Conservation (phyloP, 2,113 vertebrate species). For the Dasyprocta punctata region DNA sequence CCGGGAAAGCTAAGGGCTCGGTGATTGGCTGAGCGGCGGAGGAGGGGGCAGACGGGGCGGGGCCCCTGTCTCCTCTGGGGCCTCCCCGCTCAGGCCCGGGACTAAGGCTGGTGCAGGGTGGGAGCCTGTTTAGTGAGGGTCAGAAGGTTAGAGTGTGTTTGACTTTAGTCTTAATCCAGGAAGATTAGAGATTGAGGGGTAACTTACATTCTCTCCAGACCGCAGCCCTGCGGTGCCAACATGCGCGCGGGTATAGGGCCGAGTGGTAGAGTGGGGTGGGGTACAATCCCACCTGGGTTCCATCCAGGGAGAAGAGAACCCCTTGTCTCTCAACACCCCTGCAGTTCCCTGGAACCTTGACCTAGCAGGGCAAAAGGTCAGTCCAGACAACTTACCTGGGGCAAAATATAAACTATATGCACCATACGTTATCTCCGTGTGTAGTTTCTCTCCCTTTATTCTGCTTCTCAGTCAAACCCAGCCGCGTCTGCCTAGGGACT, state of each 20-base stretch:
- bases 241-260: background rate
- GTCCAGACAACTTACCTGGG: background rate
- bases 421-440: background rate
- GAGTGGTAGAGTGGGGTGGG: background rate
- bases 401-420: background rate
- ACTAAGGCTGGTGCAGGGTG: background rate
- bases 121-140: background rate
- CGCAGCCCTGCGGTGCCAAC: background rate
- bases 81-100: accelerated
- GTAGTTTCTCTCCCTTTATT: background rate
- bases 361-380: background rate
- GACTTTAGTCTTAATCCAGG: slow-evolving; percentile 34
- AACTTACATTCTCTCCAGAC: background rate
- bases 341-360: background rate
- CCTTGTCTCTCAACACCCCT: background rate
- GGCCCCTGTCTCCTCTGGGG: background rate
- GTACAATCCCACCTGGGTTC: background rate
- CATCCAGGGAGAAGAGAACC: background rate
- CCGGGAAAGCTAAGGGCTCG: background rate
- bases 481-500: background rate
- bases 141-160: background rate
- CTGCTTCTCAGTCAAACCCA: background rate
- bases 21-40: background rate
- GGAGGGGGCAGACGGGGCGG: background rate
- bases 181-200: background rate